Conservation (phyloP, 2,113 vertebrate genomes). For the Pomatostomus ruficeps region DNA sequence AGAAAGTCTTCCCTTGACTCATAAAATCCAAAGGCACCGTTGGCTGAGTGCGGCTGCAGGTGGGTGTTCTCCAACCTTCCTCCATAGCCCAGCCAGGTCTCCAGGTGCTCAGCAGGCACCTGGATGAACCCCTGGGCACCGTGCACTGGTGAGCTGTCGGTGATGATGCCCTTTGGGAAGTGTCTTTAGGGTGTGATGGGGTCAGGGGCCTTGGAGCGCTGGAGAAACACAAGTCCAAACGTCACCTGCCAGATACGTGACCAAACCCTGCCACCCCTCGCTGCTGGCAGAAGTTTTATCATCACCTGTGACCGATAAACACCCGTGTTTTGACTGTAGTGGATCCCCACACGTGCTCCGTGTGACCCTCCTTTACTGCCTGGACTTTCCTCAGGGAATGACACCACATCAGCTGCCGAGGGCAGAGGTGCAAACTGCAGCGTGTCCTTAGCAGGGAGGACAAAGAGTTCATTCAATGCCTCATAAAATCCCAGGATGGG, state of each 20-base stretch:
- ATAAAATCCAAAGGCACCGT: not conserved
- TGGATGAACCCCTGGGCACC: not conserved
- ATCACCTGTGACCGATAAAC: not conserved
- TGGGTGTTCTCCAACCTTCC: not conserved
- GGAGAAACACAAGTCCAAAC: not conserved
- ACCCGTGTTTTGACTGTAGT: not conserved
- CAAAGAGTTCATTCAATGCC: not conserved
- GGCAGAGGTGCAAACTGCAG: not conserved
- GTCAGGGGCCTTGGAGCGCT: accelerated
- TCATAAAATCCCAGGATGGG: not conserved
- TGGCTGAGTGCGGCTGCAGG: not conserved
- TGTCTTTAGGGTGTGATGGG: not conserved
- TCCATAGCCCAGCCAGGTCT: not conserved
- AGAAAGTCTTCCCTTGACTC: not conserved
- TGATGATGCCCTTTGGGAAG: not conserved
- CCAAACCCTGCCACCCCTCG: not conserved
- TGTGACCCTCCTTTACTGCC: not conserved
- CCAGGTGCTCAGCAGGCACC: not conserved
- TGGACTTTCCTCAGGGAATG: not conserved
- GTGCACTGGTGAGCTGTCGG: not conserved
- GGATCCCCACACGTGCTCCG: not conserved
- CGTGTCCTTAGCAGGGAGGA: not conserved
- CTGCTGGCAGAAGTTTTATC: not conserved
- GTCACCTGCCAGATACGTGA: accelerated
- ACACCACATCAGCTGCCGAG: not conserved